Evolutionary conservation across 2,888 invertebrate species (phyloP), one percentile per base, ranked within the genome.

Genomic region (Epinotia bilunana): DNA sequence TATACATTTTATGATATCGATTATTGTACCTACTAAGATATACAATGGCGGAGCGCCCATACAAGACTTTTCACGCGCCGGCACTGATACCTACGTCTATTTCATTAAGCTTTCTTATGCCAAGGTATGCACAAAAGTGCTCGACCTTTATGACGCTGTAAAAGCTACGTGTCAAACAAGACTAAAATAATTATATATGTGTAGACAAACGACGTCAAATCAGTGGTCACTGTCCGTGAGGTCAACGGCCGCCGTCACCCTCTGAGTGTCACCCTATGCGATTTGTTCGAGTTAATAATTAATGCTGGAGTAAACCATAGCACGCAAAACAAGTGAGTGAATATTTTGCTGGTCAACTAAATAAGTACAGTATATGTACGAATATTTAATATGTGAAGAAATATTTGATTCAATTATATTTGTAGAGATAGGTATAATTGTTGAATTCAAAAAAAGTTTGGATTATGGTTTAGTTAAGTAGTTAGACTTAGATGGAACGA

Each of bases 261-360:
- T 58, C 60, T 7, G 46, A 60, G 58, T 69, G 23, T 69, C 46
- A 3, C 65, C 72, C 72, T 60, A 57, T 12, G 13, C 33, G 60
- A 72, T 65, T 33, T 20, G 65, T 60, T 20, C 13, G 6, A 49
- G 58, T 72, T 72, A 72, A 72, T 65, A 58, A 72, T 65, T 72
- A 3, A 72, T 64, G 5, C 28, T 58, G 16, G 28, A 28, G 49
- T 9, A 65, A 58, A 53, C 16, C 53, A 53, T 23, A 58, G 49
- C 20, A 73, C 60, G 49, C 49, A 49, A 64, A 39, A 46, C 18
- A 39, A 18, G 12, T 57, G 13, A 18, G 55, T 16, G 39, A 67
- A 55, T 55, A 12, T 13, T 55, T 18, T 9, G 18, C 11, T 39
- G 39, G 11, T 12, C 20, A 20, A 57, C 20, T 9, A 6, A 49